Base-by-base conservation (phyloP, 2,888 invertebrate species). In the Automeris io region DNA sequence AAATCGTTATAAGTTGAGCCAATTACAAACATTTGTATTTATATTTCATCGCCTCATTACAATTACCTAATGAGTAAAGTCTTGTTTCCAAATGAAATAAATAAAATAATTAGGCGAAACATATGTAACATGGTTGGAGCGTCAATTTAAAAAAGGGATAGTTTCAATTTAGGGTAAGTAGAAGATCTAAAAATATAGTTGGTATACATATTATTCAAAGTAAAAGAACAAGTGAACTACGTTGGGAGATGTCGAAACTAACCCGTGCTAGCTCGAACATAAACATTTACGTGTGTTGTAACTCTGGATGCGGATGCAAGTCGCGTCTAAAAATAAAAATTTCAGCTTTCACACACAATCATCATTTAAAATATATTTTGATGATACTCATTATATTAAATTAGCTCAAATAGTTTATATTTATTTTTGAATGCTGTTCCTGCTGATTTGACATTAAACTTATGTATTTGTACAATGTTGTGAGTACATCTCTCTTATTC, bases 271-370 rank as follows among this genome's bases (percentile, higher is more conserved):
- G 73, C 66, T 70, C 50, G 57, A 75, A 73, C 71, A 78, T 85
- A 85, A 86, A 85, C 79, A 83, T 73, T 72, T 71, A 69, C 62
- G 57, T 64, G 61, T 63, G 63, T 63, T 73, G 63, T 74, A 72
- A 74, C 66, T 73, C 62, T 64, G 63, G 66, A 74, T 61, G 67
- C 72, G 72, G 74, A 71, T 75, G 76, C 70, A 73, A 62, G 62
- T 45, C 58, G 61, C 46, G 44, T 61, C 70, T 74, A 73, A 66
- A 66, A 70, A 67, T 73, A 70, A 67, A 55, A 47, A 52, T 54
- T 61, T 57, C 65, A 55, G 56, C 55, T 57, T 52, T 44, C 33
- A 62, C 61, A 55, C 59, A 55, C 56, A 57, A 51, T 36, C 13
- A 22, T 32, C 9, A 32, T 29, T 25, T 32, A 8, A 31, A 18